Evolutionary conservation across 2,797 vertebrate genomes (phyloP), one percentile per base, ranked within the genome.

Genomic region (Pipistrellus pipistrellus): DNA sequence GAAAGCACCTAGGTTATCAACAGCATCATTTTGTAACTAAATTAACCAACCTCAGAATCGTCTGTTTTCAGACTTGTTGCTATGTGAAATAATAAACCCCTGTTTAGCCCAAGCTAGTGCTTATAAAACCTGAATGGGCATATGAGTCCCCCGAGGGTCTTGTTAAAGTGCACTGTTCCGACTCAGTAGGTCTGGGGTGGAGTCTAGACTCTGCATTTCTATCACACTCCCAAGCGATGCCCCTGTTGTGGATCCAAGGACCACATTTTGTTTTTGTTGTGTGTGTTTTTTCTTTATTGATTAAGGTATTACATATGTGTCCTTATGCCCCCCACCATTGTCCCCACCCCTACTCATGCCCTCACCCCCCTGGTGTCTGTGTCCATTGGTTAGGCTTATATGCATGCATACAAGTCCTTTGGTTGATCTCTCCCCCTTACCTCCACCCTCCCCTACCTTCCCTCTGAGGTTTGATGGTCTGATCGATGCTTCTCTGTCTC

Each of bases 11-110:
- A 51, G 8, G 7, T 73, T 64, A 76, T 53, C 69, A 57, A n/a
- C 48, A 55, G 66, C 77, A 82, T 59, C 23, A 13, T 41, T 94
- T 88, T 71, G 64, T 44, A 71, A 62, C 69, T 48, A 25, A 55
- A 85, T 95, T 62, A 85, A 72, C 32, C n/a, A 82, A 46, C 32
- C 53, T 78, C 68, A 48, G 89, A 87, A 95, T 91, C 46, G 69
- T 41, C 76, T 91, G n/a, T 38, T 57, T 86, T 88, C 57, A 57
- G 44, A 71, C 23, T 46, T 88, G 35, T 53, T 77, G 64, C 27
- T 85, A 2, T 51, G 23, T 83, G 48, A 94, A 93, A 85, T 86
- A 44, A 71, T 75, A 86, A 91, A 17, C 8, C 14, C 41, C 32
- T 64, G 25, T 76, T 69, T 75, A 59, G 55, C 73, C 89, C 82